Base-by-base conservation (phyloP, 2,888 invertebrate species). In the Lepidocyrtinus sp. region DNA sequence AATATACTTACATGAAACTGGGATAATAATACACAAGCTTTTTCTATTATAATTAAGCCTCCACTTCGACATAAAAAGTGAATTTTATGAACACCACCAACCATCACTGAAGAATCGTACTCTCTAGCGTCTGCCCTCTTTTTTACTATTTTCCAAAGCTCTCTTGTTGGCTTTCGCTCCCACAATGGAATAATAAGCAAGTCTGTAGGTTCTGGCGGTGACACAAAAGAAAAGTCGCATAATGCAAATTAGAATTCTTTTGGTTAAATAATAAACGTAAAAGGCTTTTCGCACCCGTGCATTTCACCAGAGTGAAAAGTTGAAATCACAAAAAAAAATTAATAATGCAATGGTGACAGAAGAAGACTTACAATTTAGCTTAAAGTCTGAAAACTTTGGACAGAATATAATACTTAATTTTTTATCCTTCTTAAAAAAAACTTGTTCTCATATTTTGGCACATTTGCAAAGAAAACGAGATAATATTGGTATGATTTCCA, bases 181-280 rank as follows among this genome's bases (percentile, higher is more conserved):
- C 26, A 45, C 22, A 70, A 70, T 61, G 21, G 55, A 71, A 26
- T 79, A 79, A 79, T 79, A 79, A 79, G 73, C 50, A 79, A 69
- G 78, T 79, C 78, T 79, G 78, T 69, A 36, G 68, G 24, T 79
- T 79, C 78, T 79, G 78, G 63, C 55, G 68, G 24, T 79, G 78
- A 79, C 78, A 79, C 69, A 79, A 79, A 36, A 36, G 36, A 36
- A 36, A 36, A 73, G 69, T 64, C 62, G 46, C 78, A 79, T 73
- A 79, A 79, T 79, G 69, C 73, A 78, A 78, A 78, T 78, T 78
- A 78, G 77, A 78, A 78, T 78, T 78, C 72, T 78, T 72, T 67
- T 63, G 12, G 55, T 17, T 12, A 55, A 55, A 17, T 55, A 55
- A 55, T 55, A 17, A 36, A 36, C 36, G 36, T 36, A 36, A 36